These are phyloP conservation scores for Trematomus bernacchii DNA, from an alignment of 2,797 vertebrate species.

Conservation along the genomic window DNA sequence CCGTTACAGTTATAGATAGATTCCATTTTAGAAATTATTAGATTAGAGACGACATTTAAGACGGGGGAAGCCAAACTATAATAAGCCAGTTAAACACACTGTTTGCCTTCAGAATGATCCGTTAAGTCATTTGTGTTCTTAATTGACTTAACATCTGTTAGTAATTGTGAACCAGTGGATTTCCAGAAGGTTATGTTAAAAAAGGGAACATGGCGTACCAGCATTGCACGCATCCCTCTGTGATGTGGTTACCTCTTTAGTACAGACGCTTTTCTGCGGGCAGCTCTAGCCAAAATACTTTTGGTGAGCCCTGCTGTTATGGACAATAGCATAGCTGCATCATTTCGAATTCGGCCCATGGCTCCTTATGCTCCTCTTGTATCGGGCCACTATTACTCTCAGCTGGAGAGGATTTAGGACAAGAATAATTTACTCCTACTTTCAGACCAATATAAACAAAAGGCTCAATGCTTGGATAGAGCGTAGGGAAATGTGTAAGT, in stretches of 20 bases:
- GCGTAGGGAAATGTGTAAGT: conserved; percentile 80
- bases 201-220: conserved; percentile 50
- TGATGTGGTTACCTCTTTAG: conserved; percentile 76
- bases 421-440: conserved; percentile 84
- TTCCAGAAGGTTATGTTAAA: conserved; percentile 59
- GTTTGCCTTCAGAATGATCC: conserved; percentile 36
- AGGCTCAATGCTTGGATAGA: conserved; percentile 73
- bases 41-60: conserved; percentile 35
- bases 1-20: conserved; percentile 28
- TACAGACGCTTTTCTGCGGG: conserved; percentile 61
- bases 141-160: conserved; percentile 24
- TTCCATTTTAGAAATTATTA: conserved; percentile 48
- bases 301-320: conserved; percentile 45
- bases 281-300: conserved; percentile 51
- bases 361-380: conserved; percentile 62
- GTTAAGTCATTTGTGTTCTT: conserved; percentile 46
- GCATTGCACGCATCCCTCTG: conserved; percentile 65
- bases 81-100: conserved; percentile 35
- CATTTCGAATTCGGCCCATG: conserved; percentile 66
- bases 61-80: conserved; percentile 17
- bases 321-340: conserved; percentile 61
- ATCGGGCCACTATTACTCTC: conserved; percentile 75
- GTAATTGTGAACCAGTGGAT: conserved; percentile 57
- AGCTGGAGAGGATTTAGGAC: conserved; percentile 81
- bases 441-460: conserved; percentile 82